phyloP scores from a whole-genome alignment of 2,113 vertebrate genomes.

The Ploceus nigricollis region DNA sequence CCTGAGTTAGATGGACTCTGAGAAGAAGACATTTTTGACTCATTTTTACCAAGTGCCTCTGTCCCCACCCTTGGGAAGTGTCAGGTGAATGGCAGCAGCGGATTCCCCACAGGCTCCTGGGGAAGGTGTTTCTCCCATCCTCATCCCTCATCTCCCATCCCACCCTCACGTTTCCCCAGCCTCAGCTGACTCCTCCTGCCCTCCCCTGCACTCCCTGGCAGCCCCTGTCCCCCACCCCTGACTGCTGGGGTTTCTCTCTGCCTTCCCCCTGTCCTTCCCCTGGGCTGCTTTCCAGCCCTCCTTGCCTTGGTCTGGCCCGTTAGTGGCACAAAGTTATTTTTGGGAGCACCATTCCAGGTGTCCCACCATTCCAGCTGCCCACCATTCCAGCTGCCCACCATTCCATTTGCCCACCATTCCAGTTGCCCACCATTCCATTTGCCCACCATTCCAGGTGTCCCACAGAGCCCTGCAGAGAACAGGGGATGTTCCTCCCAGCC shows the following conservation, averaged over 20 bases:
- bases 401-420: too few relatives aligned
- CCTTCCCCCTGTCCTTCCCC: accelerated
- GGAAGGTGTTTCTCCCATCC: background rate
- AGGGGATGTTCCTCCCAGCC: too few relatives aligned
- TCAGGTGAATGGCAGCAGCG: background rate
- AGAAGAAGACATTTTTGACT: background rate
- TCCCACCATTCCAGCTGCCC: too few relatives aligned
- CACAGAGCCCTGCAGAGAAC: too few relatives aligned
- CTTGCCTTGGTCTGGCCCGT: background rate
- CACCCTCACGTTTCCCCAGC: background rate
- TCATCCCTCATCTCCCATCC: background rate
- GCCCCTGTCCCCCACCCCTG: background rate
- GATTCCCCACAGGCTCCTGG: accelerated
- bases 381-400: background rate
- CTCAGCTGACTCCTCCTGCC: too few relatives aligned
- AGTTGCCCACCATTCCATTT: too few relatives aligned
- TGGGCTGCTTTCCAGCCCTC: background rate
- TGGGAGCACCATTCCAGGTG: background rate
- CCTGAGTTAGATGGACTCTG: accelerated
- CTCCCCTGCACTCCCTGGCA: too few relatives aligned
- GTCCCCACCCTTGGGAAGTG: background rate
- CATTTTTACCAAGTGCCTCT: background rate
- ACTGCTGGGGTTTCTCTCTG: background rate
- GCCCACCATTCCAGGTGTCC: too few relatives aligned
- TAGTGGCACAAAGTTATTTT: background rate